A percentile compares a stretch with the other conserved stretches of the same genome.
Evolutionary conservation across 2,888 invertebrate genomes (phyloP).

Genomic region (Cybosia mesomella): DNA sequence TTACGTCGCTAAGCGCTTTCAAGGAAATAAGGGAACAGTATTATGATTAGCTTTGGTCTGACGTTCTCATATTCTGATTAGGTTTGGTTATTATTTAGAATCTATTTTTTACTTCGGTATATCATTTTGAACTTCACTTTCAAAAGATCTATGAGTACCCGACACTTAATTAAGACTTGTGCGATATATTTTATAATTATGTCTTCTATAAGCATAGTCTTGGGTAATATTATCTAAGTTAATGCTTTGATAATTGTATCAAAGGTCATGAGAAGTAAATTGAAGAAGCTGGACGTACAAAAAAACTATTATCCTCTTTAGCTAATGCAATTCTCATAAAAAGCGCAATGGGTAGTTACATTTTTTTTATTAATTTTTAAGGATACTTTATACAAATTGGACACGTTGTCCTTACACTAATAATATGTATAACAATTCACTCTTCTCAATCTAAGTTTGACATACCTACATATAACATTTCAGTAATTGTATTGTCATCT

Average conservation of each 20-base stretch:
- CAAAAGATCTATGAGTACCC: neutral
- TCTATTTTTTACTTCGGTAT: neutral
- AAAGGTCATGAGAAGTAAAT: neutral
- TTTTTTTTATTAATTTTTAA: too few species aligned
- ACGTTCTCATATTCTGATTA: constrained; percentile 38
- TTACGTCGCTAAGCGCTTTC: constrained; percentile 48
- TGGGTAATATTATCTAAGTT: neutral
- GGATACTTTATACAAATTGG: too few species aligned
- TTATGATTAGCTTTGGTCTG: constrained; percentile 38
- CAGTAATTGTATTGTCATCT: too few species aligned
- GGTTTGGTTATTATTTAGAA: constrained; percentile 35
- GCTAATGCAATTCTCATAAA: too few species aligned
- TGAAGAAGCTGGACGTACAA: neutral
- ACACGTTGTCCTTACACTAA: too few species aligned
- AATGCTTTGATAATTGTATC: neutral
- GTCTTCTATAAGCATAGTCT: too few species aligned
- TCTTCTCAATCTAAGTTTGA: too few species aligned
- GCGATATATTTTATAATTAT: neutral
- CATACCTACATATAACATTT: too few species aligned
- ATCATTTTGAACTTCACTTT: neutral
- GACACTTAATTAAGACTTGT: neutral
- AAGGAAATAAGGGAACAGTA: constrained; percentile 47
- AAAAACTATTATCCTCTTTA: neutral
- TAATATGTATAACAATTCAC: too few species aligned
- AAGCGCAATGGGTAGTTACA: too few species aligned